These are phyloP conservation scores for Hippopotamus amphibius DNA, from an alignment of 2,113 vertebrate genomes.

Conservation along the genomic window DNA sequence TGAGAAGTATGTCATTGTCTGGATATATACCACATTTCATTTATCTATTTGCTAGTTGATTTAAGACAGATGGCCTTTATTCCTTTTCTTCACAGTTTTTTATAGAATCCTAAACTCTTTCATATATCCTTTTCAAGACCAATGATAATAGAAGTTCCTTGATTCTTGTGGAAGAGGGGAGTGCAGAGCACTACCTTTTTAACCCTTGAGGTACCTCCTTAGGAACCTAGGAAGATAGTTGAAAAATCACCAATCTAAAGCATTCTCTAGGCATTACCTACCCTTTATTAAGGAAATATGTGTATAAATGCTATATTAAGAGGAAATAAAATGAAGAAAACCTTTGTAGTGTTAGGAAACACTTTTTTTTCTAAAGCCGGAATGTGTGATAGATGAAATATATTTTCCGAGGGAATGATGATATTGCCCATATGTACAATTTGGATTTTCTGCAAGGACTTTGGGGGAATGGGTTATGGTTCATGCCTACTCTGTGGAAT, in stretches of 20 bases:
- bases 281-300: constrained; percentile 18
- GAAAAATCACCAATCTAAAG: constrained; percentile 45
- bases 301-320: constrained; percentile 19
- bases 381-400: not conserved
- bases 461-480: not conserved
- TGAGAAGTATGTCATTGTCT: constrained; percentile 3
- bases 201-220: not conserved
- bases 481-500: not conserved
- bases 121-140: not conserved
- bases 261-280: not conserved
- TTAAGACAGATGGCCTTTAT: constrained; percentile 12
- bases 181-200: constrained; percentile 19
- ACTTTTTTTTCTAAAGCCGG: not conserved
- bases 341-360: not conserved
- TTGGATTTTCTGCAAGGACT: constrained; percentile 50
- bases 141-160: constrained; percentile 5
- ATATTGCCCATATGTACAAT: not conserved
- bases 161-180: not conserved
- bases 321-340: constrained; percentile 46
- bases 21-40: not conserved
- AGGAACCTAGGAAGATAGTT: constrained; percentile 17
- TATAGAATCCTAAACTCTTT: not conserved
- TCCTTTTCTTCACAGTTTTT: constrained; percentile 17
- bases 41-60: not conserved
- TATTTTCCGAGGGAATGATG: constrained; percentile 34